phyloP scores from a whole-genome alignment of 2,888 invertebrate species.

The Thumatha senex region DNA sequence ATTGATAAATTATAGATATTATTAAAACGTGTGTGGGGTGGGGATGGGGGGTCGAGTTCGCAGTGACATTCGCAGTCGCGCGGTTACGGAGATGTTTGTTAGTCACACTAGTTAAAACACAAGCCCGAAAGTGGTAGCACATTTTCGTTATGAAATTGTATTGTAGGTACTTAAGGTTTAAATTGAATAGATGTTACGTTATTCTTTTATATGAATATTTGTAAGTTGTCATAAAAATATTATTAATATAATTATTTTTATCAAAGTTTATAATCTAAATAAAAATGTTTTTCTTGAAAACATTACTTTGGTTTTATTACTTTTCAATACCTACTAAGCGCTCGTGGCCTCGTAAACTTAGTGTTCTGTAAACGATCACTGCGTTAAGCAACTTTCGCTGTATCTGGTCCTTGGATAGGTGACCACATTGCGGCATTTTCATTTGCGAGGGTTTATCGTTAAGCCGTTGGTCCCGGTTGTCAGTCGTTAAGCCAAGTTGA shows the following conservation, averaged over 20 bases:
- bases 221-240: conserved; percentile 84
- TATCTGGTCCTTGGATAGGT: no score
- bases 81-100: conserved; percentile 53
- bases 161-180: conserved; percentile 72
- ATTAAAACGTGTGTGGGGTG: conserved; percentile 14
- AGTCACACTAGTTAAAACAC: conserved; percentile 80
- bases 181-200: conserved; percentile 82
- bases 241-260: conserved; percentile 85
- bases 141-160: conserved; percentile 77
- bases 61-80: conserved; percentile 37
- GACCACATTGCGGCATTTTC: no score
- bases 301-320: conserved; percentile 52
- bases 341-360: no score
- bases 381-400: no score
- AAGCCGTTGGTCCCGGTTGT: no score
- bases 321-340: no score
- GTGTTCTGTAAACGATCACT: no score
- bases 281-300: conserved; percentile 84
- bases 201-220: conserved; percentile 83
- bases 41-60: conserved; percentile 21
- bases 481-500: no score
- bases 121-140: conserved; percentile 78
- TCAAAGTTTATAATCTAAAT: conserved; percentile 85
- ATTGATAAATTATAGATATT: conserved; percentile 39
- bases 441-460: no score